Base-by-base conservation (phyloP, 1,140 invertebrate species). In the Latrodectus geometricus region DNA sequence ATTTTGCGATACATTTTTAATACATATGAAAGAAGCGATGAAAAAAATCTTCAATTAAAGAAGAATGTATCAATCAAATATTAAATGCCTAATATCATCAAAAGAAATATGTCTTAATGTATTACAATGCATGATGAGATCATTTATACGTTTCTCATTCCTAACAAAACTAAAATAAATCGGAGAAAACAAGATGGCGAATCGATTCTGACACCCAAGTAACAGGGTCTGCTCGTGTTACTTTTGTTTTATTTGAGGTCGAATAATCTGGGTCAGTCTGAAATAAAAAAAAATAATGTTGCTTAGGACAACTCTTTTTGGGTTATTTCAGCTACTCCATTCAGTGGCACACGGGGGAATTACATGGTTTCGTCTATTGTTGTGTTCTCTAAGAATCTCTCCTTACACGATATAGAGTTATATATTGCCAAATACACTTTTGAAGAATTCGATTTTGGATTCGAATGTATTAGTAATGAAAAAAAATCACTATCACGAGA, bases 221-320 rank as follows among this genome's bases (percentile, higher is more conserved):
- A 9, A 14, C 8, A 21, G 61, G 49, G 56, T 48, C 50, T 73
- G 20, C 21, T 48, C 8, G 21, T 14, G 14, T 68, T 76, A 65
- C 48, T 85, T 85, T 69, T 68, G 84, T 70, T 86, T 78, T 86
- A 73, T 70, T 61, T 86, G 61, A 70, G 84, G 84, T 78, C 75
- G 23, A 61, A 78, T 78, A 77, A 86, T 75, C 73, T 84, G 23
- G 73, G 82, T 84, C 73, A 76, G n/a, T n/a, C 23, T 61, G 54
- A 61, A 61, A 14, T 17, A 17, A 61, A 61, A 17, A 61, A 17
- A n/a, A 61, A 61, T 0, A 11, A 14, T 61, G 8, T 61, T 61
- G 11, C 54, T 61, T 17, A 11, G 54, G 54, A 61, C 17, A 14
- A 61, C 17, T 61, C 8, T 61, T 61, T 17, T 14, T 61, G 17